Conservation (phyloP, 2,888 invertebrate genomes). For the Tachina grossa region DNA sequence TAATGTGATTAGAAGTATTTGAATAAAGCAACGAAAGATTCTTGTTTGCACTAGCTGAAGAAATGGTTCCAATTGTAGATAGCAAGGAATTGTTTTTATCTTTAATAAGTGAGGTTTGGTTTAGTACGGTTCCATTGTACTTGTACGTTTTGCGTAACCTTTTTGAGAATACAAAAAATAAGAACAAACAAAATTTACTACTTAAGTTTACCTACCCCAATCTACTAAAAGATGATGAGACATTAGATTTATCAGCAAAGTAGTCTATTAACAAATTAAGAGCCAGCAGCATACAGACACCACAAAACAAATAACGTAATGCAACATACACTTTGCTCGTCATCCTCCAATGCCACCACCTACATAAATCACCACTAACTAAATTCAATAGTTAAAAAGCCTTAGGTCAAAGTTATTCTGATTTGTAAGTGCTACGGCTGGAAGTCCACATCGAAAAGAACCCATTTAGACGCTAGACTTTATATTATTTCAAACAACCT, state of each 20-base stretch:
- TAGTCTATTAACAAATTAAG: slow-evolving; percentile 80
- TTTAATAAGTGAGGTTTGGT: slow-evolving; percentile 34
- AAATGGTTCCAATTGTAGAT: slow-evolving; percentile 7
- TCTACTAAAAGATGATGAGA: slow-evolving; percentile 78
- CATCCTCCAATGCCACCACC: slow-evolving; percentile 58
- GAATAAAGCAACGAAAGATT: slow-evolving; percentile 46
- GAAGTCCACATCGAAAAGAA: slow-evolving; percentile 54
- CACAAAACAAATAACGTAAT: slow-evolving; percentile 76
- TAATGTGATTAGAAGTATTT: slow-evolving; percentile 49
- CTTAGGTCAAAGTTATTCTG: slow-evolving; percentile 43
- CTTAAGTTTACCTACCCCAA: slow-evolving; percentile 75
- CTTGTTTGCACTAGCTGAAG: slow-evolving; percentile 36
- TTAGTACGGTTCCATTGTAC: slow-evolving; percentile 64
- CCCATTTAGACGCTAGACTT: slow-evolving; percentile 57
- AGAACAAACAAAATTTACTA: slow-evolving; percentile 1
- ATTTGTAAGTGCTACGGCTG: slow-evolving; percentile 49
- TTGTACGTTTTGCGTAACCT: slow-evolving; percentile 68
- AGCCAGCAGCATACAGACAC: slow-evolving; percentile 78
- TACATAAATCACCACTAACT: slow-evolving; percentile 44
- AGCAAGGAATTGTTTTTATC: slow-evolving; percentile 36
- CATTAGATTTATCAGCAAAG: slow-evolving; percentile 77
- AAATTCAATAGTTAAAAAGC: slow-evolving; percentile 56
- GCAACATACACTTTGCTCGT: slow-evolving; percentile 62
- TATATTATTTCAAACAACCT: slow-evolving; percentile 51
- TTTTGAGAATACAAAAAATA: neutral